Percentiles rank a stretch among this genome's conserved stretches.
Conservation (phyloP, 2,888 invertebrate species). For the Coremacera marginata region DNA sequence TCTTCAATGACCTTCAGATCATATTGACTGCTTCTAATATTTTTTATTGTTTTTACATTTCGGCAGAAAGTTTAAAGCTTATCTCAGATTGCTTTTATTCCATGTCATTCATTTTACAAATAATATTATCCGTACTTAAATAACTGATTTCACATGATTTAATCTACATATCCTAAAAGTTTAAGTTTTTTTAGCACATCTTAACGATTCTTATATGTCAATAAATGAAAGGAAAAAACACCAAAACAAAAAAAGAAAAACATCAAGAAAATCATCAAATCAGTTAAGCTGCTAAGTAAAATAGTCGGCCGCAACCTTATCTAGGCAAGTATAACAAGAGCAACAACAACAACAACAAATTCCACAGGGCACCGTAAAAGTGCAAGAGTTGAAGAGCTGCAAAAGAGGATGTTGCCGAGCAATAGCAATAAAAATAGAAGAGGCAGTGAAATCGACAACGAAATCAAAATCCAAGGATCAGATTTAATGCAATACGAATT, state of each 20-base stretch:
- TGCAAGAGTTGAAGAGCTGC: neutral
- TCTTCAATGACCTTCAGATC: no score
- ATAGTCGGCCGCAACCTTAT: slow-evolving; percentile 15
- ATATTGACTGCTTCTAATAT: no score
- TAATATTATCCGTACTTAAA: no score
- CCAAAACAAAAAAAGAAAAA: neutral
- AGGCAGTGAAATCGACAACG: slow-evolving; percentile 20
- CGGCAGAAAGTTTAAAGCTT: no score
- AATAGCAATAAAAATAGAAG: neutral
- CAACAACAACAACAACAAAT: neutral
- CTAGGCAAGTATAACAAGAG: slow-evolving; percentile 6
- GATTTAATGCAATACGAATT: slow-evolving; percentile 57
- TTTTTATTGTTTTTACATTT: no score
- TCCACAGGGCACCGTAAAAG: neutral
- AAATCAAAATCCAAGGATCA: slow-evolving; percentile 41
- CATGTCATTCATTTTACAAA: no score
- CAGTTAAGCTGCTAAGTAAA: slow-evolving; percentile 18
- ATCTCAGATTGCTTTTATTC: no score
- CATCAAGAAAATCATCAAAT: neutral
- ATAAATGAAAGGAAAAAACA: neutral
- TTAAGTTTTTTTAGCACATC: neutral
- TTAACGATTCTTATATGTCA: slow-evolving; percentile 6
- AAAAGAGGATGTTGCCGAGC: neutral
- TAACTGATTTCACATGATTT: no score
- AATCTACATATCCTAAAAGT: no score